phyloP scores from a whole-genome alignment of 2,888 invertebrate genomes.

The Drosophila lutescens region DNA sequence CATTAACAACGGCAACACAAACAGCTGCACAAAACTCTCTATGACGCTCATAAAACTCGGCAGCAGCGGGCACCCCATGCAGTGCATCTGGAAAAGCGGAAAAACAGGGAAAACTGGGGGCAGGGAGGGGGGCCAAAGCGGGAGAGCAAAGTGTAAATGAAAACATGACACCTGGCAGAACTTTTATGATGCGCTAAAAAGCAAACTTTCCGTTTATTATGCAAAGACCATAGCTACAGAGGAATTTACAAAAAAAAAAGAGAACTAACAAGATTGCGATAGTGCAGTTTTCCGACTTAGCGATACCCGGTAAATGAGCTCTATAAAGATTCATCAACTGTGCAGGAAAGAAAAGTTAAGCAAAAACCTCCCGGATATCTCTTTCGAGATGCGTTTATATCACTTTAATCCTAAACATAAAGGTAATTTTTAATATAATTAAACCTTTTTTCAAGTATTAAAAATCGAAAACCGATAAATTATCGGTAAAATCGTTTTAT shows the following conservation, averaged over 20 bases:
- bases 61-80: constrained; percentile 30
- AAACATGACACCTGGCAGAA: constrained; percentile 75
- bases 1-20: constrained; percentile 33
- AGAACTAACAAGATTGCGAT: constrained; percentile 18
- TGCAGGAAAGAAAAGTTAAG: too few species aligned
- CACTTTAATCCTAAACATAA: too few species aligned
- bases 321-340: too few species aligned
- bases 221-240: constrained; percentile 40
- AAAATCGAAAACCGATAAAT: too few species aligned
- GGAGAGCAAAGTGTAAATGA: constrained; percentile 68
- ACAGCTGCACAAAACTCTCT: constrained; percentile 24
- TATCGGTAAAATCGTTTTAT: too few species aligned
- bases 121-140: neutral
- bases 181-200: constrained; percentile 66
- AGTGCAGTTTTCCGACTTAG: constrained; percentile 5
- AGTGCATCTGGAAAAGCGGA: constrained; percentile 22
- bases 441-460: too few species aligned
- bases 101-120: constrained; percentile 8
- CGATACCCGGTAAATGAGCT: constrained; percentile 4
- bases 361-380: too few species aligned
- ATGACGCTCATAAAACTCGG: constrained; percentile 44
- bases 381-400: too few species aligned
- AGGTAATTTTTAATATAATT: too few species aligned
- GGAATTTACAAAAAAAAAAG: constrained; percentile 7
- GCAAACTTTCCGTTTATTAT: constrained; percentile 64